Percentiles rank a stretch among this genome's conserved stretches.
Evolutionary conservation across 2,888 invertebrate species (phyloP).

Genomic region (Leucophenga maculata): DNA sequence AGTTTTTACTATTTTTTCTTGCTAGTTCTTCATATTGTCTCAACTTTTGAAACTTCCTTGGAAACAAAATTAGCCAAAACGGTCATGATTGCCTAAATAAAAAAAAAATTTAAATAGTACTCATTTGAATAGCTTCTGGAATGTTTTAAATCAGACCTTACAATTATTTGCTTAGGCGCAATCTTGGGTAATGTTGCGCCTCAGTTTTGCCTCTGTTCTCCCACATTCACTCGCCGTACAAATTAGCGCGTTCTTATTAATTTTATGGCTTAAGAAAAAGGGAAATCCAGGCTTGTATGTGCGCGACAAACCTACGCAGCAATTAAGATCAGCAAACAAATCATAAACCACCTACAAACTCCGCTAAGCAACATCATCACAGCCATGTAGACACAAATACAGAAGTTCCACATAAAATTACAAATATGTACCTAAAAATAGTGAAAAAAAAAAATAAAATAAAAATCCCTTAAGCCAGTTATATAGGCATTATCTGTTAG

Average conservation of each 20-base stretch:
- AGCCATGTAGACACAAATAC: constrained; percentile 11
- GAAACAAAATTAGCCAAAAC: too few relatives aligned
- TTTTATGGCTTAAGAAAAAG: constrained; percentile 66
- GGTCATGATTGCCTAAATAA: too few relatives aligned
- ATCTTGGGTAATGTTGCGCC: background rate
- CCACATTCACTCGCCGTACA: constrained; percentile 31
- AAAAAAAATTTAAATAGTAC: too few relatives aligned
- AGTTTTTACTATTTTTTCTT: too few relatives aligned
- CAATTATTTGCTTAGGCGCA: too few relatives aligned
- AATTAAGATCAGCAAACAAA: constrained; percentile 52
- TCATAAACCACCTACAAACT: constrained; percentile 48
- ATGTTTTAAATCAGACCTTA: too few relatives aligned
- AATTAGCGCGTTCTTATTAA: constrained; percentile 72
- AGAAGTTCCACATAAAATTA: background rate
- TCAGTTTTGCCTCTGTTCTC: background rate
- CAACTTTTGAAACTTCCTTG: too few relatives aligned
- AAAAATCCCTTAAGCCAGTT: too few relatives aligned
- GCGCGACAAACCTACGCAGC: constrained; percentile 29
- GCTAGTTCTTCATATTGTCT: too few relatives aligned
- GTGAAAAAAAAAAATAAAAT: background rate
- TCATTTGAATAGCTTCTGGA: too few relatives aligned
- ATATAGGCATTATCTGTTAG: too few relatives aligned
- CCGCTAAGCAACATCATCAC: constrained; percentile 33
- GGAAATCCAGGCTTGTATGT: constrained; percentile 48
- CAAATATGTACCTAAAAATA: background rate